A percentile compares a stretch with the other conserved stretches of the same genome.
phyloP scores from a whole-genome alignment of 2,888 invertebrate genomes.

The Sylvicola fuscatus region DNA sequence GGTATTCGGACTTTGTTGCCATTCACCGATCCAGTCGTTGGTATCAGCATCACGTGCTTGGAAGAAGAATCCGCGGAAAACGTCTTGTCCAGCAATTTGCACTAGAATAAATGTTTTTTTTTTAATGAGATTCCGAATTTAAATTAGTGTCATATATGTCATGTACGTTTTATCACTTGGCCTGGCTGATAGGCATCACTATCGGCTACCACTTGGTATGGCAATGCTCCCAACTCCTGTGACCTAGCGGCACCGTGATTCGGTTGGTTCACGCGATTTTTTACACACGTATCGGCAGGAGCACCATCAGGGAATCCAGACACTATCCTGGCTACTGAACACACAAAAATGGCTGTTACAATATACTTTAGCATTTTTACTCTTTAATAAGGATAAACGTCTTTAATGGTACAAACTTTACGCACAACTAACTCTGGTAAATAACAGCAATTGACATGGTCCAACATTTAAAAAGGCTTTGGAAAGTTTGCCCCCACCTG shows the following conservation, averaged over 20 bases:
- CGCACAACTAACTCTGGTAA: too few species aligned
- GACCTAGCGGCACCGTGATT: slow-evolving; percentile 55
- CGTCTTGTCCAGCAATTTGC: slow-evolving; percentile 24
- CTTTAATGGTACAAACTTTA: too few species aligned
- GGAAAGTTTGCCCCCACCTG: too few species aligned
- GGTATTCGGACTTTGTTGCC: slow-evolving; percentile 51
- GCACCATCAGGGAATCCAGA: slow-evolving; percentile 55
- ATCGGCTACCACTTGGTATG: slow-evolving; percentile 46
- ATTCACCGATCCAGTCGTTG: slow-evolving; percentile 54
- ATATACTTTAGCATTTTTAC: too few species aligned
- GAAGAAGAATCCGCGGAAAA: slow-evolving; percentile 67
- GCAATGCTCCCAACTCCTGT: slow-evolving; percentile 38
- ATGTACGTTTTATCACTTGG: slow-evolving; percentile 42
- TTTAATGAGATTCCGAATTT: neutral
- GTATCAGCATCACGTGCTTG: slow-evolving; percentile 54
- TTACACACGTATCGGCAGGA: slow-evolving; percentile 62
- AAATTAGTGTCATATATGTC: neutral
- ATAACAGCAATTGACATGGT: too few species aligned
- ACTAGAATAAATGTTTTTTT: slow-evolving; percentile 5
- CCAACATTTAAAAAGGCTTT: too few species aligned
- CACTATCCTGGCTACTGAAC: too few species aligned
- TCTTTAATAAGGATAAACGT: too few species aligned
- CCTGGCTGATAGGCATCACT: slow-evolving; percentile 43
- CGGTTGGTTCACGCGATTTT: slow-evolving; percentile 50
- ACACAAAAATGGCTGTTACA: too few species aligned